Evolutionary conservation across 1,140 invertebrate genomes (phyloP).

Genomic region (Protaetia brevitarsis): DNA sequence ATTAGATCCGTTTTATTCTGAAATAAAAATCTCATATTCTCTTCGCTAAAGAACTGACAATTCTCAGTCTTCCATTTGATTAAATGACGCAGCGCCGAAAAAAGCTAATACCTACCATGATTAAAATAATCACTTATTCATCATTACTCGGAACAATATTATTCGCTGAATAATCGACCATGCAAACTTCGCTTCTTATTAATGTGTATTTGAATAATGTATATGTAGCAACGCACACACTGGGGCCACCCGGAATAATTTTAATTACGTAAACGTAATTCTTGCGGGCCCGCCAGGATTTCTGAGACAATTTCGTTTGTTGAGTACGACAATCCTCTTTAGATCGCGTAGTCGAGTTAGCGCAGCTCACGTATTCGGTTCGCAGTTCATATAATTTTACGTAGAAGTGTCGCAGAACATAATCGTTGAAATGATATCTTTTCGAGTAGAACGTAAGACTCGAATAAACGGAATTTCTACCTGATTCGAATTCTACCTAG

Average conservation of each 20-base stretch:
- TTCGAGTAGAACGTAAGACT: not conserved
- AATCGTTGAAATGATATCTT: not conserved
- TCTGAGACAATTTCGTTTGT: conserved; percentile 1
- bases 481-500: not conserved
- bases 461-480: not conserved
- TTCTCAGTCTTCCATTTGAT: not conserved
- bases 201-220: conserved; percentile 16
- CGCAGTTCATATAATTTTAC: not conserved
- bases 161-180: not conserved
- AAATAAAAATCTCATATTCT: not conserved
- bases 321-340: not conserved
- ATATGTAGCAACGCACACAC: not conserved
- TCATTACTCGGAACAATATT: not conserved
- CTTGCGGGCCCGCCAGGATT: not conserved
- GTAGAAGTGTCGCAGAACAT: not conserved
- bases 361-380: not conserved
- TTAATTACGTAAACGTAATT: conserved; percentile 17
- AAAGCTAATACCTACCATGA: not conserved
- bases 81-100: not conserved
- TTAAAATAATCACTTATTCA: conserved; percentile 8
- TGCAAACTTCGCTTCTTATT: not conserved
- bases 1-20: not conserved
- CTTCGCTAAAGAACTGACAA: not conserved
- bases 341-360: not conserved
- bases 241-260: not conserved